phyloP scores from a whole-genome alignment of 2,888 invertebrate species.

The Caenorhabditis sp. region DNA sequence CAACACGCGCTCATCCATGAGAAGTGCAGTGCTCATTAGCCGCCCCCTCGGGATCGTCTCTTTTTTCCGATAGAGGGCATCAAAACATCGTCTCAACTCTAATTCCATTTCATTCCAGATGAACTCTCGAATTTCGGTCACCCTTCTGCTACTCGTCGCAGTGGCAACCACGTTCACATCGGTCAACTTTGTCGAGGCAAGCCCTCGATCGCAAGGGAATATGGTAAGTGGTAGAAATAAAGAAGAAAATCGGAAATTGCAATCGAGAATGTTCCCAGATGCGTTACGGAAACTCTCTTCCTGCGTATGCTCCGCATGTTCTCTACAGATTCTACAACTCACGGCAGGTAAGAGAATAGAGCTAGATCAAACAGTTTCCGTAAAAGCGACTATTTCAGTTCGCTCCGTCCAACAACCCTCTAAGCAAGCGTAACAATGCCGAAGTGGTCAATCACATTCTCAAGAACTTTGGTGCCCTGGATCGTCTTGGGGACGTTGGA shows the following conservation, averaged over 20 bases:
- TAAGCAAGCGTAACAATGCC: conserved; percentile 73
- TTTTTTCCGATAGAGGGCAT: conserved; percentile 34
- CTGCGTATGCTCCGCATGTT: conserved; percentile 64
- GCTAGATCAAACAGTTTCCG: background rate
- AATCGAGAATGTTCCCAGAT: conserved; percentile 19
- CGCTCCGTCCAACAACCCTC: conserved; percentile 17
- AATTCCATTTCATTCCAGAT: conserved; percentile 46
- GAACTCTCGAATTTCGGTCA: conserved; percentile 65
- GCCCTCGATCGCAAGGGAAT: conserved; percentile 43
- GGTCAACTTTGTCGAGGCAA: conserved; percentile 40
- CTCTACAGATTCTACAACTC: conserved; percentile 65
- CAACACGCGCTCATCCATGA: conserved; percentile 56
- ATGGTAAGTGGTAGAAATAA: conserved; percentile 19
- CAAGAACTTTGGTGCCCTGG: conserved; percentile 80
- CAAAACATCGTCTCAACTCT: conserved; percentile 48
- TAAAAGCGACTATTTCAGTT: conserved; percentile 37
- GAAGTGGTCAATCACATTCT: conserved; percentile 82
- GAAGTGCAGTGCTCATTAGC: conserved; percentile 56
- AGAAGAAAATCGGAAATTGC: background rate
- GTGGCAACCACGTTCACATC: conserved; percentile 38
- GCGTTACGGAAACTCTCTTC: conserved; percentile 60
- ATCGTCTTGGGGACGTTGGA: conserved; percentile 81
- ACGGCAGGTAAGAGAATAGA: conserved; percentile 50
- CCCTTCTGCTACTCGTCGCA: conserved; percentile 52
- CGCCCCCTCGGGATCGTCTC: conserved; percentile 56